These are phyloP conservation scores for Lithophane leautieri DNA, from an alignment of 2,888 invertebrate species.

Conservation along the genomic window DNA sequence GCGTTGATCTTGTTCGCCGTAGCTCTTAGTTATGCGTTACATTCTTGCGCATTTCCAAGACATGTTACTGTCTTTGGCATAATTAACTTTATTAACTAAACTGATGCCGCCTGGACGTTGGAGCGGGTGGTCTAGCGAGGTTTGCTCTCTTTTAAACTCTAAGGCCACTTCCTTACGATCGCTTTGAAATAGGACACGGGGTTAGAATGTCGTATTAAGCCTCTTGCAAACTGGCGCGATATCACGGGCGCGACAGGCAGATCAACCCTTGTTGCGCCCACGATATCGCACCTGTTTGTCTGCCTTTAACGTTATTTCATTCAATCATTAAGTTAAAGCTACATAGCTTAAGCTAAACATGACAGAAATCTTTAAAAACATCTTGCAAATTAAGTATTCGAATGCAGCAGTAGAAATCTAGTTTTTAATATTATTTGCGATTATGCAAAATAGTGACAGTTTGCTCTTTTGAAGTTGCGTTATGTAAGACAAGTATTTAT, in stretches of 20 bases:
- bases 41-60: background rate
- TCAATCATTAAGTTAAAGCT: background rate
- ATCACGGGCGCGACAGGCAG: no score
- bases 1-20: slow-evolving; percentile 15
- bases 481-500: slow-evolving; percentile 3
- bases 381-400: background rate
- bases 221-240: no score
- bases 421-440: slow-evolving; percentile 22
- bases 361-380: background rate
- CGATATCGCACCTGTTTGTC: no score
- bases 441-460: slow-evolving; percentile 46
- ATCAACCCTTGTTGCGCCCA: no score
- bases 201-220: no score
- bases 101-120: background rate
- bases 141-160: background rate
- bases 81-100: background rate
- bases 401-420: slow-evolving; percentile 2
- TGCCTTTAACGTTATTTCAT: background rate
- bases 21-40: background rate
- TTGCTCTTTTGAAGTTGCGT: slow-evolving; percentile 26
- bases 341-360: background rate
- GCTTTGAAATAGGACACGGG: no score
- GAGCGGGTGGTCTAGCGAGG: background rate
- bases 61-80: background rate
- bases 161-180: no score